phyloP scores from a whole-genome alignment of 1,140 invertebrate species.

The Drosophila cardini region DNA sequence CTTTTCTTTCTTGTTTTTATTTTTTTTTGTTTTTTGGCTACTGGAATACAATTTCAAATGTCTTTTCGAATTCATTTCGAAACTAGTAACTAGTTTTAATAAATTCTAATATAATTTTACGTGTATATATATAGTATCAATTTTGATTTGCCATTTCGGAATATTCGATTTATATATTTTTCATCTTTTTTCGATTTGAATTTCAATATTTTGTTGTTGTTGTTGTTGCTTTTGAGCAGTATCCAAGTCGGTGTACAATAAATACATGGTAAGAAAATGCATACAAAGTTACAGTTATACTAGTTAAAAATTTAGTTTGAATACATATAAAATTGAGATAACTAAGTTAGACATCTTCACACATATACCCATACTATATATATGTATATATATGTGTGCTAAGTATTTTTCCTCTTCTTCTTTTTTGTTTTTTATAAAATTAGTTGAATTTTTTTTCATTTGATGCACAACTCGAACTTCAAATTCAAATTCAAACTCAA shows the following conservation, averaged over 20 bases:
- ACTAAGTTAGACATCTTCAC: conserved; percentile 57
- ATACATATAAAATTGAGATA: conserved; percentile 78
- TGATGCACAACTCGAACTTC: conserved; percentile 49
- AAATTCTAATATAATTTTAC: conserved; percentile 41
- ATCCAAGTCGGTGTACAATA: conserved; percentile 64
- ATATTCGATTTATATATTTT: conserved; percentile 31
- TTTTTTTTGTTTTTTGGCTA: conserved; percentile 29
- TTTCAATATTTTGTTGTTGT: conserved; percentile 35
- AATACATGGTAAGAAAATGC: conserved; percentile 77
- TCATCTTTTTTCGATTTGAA: conserved; percentile 11
- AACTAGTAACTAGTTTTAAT: conserved; percentile 48
- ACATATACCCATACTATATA: not conserved
- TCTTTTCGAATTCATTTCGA: conserved; percentile 22
- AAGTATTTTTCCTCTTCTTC: conserved; percentile 17
- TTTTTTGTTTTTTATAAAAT: conserved; percentile 16
- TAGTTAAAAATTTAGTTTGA: conserved; percentile 79
- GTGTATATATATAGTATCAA: conserved; percentile 5
- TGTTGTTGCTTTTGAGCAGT: too few relatives aligned
- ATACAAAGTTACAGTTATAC: conserved; percentile 80
- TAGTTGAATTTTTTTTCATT: conserved; percentile 19
- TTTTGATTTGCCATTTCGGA: conserved; percentile 44
- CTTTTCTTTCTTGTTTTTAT: too few relatives aligned
- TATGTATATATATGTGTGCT: conserved; percentile 27
- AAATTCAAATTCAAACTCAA: conserved; percentile 41
- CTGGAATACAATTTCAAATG: conserved; percentile 37